Evolutionary conservation across 2,797 vertebrate genomes (phyloP).

Genomic region (Lemur catta): DNA sequence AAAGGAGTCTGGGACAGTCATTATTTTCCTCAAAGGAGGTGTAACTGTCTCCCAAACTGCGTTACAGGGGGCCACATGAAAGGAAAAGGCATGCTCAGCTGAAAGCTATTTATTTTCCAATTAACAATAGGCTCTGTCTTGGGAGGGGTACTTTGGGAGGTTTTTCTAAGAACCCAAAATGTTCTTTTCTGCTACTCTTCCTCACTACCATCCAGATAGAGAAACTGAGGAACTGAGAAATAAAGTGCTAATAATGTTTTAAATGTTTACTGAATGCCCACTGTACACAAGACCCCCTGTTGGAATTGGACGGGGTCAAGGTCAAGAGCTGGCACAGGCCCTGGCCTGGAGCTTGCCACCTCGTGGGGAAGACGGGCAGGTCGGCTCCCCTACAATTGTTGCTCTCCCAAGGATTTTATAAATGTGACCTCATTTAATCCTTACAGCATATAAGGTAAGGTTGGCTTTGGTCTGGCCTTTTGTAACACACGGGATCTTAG

Average conservation of each 20-base stretch:
- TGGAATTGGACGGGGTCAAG: background rate
- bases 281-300: rapidly evolving
- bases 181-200: constrained; percentile 17
- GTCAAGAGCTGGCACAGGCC: too few species aligned
- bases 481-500: background rate
- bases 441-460: background rate
- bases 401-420: background rate
- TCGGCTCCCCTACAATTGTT: background rate
- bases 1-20: constrained; percentile 57
- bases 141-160: background rate
- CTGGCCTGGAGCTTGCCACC: background rate
- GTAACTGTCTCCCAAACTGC: constrained; percentile 48
- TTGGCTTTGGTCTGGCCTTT: background rate
- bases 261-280: background rate
- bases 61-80: constrained; percentile 5
- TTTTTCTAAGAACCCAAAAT: constrained; percentile 40
- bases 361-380: background rate
- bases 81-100: background rate
- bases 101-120: constrained; percentile 64
- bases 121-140: constrained; percentile 52
- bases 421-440: background rate
- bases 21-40: constrained; percentile 69
- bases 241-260: background rate
- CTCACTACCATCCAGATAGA: background rate
- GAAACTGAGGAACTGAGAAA: background rate